phyloP scores from a whole-genome alignment of 2,113 vertebrate species.

The Antechinus stuartii region DNA sequence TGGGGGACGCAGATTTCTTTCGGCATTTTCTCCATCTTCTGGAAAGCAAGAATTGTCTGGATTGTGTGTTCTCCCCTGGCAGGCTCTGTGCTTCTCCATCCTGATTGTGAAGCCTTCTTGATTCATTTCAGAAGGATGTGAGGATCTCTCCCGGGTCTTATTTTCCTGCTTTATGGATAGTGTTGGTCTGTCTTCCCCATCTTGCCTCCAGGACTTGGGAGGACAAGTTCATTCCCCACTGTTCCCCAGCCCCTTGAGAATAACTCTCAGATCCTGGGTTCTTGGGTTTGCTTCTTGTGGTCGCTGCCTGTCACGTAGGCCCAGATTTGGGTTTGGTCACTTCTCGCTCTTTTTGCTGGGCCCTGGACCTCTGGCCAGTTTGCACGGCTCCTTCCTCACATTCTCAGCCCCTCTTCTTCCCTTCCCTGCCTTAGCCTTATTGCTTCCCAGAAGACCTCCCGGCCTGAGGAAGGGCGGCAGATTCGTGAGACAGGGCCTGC shows the following conservation, averaged over 20 bases:
- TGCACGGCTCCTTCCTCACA: background rate
- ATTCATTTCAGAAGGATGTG: background rate
- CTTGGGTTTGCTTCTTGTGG: background rate
- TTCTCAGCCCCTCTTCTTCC: background rate
- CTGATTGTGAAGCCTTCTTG: too few species aligned
- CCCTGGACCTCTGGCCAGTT: background rate
- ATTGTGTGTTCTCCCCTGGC: background rate
- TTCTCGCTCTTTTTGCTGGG: background rate
- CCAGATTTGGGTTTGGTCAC: background rate
- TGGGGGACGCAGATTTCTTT: background rate
- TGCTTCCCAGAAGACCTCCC: background rate
- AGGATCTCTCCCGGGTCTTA: background rate
- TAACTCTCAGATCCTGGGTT: background rate
- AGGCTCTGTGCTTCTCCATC: background rate
- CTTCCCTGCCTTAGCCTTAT: background rate
- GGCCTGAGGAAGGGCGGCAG: background rate
- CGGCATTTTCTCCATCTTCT: background rate
- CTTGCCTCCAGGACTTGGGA: background rate
- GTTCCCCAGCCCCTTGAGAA: background rate
- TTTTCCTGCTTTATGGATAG: background rate
- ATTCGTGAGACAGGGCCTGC: background rate
- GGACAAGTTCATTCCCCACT: background rate
- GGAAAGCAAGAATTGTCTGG: background rate
- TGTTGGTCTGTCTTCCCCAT: background rate
- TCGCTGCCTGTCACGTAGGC: too few species aligned